Conservation (phyloP, 2,888 invertebrate species). For the Amitus sp. region DNA sequence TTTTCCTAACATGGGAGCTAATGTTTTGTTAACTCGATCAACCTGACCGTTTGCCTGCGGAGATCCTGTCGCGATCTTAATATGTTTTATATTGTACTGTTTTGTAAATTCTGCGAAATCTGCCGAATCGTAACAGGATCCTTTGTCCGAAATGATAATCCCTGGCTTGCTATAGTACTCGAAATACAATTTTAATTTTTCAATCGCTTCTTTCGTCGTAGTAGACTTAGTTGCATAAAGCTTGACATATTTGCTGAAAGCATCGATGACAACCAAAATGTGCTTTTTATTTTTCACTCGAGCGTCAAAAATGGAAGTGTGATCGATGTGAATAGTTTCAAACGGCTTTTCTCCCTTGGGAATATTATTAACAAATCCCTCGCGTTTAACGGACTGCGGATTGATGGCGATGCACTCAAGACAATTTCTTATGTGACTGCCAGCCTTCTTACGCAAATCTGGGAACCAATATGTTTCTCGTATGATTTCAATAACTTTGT, state of each 20-base stretch:
- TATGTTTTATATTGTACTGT: neutral
- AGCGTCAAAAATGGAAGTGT: constrained; percentile 1
- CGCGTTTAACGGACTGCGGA: neutral
- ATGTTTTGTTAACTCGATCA: constrained; percentile 1
- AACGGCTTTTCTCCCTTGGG: constrained; percentile 3
- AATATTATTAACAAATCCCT: neutral
- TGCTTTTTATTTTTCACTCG: neutral
- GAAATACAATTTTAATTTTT: neutral
- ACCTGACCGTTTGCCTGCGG: constrained; percentile 2
- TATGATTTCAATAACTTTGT: neutral
- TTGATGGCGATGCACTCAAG: constrained; percentile 13
- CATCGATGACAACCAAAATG: neutral
- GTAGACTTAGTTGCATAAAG: constrained; percentile 3
- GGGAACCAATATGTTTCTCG: neutral
- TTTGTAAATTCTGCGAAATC: neutral
- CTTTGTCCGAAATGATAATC: neutral
- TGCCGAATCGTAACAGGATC: neutral
- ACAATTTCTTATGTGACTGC: neutral
- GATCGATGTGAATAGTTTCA: constrained; percentile 7
- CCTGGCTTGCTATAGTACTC: neutral
- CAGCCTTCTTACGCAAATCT: neutral
- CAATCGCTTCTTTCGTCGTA: neutral
- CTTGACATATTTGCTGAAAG: constrained; percentile 11
- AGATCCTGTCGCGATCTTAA: neutral
- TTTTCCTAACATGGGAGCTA: no score